Evolutionary conservation across 1,140 invertebrate species (phyloP).

Genomic region (Zaprionus tsacasi): DNA sequence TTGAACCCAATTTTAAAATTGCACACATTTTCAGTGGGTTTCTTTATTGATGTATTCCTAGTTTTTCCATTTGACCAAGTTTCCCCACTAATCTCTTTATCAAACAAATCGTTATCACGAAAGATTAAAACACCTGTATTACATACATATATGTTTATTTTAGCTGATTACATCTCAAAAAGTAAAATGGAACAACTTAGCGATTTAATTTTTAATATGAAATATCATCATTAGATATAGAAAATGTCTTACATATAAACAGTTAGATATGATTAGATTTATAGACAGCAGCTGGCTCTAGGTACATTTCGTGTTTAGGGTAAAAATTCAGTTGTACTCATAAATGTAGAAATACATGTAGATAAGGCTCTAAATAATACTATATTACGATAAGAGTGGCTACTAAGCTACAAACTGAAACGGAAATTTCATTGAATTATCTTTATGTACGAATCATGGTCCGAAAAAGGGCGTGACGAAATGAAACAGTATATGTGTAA

Average conservation of each 20-base stretch:
- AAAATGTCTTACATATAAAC: slow-evolving; percentile 10
- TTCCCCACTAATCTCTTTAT: neutral
- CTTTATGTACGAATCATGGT: slow-evolving; percentile 4
- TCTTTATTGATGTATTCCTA: neutral
- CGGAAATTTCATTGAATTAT: slow-evolving; percentile 6
- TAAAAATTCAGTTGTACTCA: neutral
- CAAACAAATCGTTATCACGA: neutral
- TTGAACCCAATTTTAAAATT: slow-evolving; percentile 35
- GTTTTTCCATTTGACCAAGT: neutral
- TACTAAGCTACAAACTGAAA: neutral
- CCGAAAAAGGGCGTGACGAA: slow-evolving; percentile 8
- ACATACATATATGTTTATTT: neutral
- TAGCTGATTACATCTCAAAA: neutral
- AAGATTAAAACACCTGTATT: neutral
- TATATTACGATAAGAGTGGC: slow-evolving; percentile 19
- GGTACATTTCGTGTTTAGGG: neutral
- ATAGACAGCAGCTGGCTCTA: neutral
- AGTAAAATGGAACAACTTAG: no score
- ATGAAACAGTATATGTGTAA: slow-evolving; percentile 14
- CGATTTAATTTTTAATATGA: neutral
- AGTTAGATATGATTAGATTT: slow-evolving; percentile 30
- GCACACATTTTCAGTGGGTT: slow-evolving; percentile 15
- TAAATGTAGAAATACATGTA: neutral
- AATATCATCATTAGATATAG: slow-evolving; percentile 20
- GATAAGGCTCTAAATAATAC: slow-evolving; percentile 28